A percentile compares a stretch with the other conserved stretches of the same genome.
Evolutionary conservation across 2,888 invertebrate genomes (phyloP).

Genomic region (Folsomia candida): DNA sequence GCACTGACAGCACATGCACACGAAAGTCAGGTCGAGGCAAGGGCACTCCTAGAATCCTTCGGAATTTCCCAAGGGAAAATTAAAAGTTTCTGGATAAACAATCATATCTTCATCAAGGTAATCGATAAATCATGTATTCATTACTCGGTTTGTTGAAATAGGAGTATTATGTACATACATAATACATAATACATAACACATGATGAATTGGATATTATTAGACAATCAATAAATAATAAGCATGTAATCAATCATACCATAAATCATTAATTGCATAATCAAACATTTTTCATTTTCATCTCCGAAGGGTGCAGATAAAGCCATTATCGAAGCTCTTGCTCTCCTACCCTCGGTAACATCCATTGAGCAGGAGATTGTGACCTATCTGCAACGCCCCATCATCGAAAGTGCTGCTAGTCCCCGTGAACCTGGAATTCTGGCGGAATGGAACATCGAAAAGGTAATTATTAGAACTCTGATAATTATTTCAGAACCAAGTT

Average conservation of each 20-base stretch:
- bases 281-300: too few species aligned
- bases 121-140: background rate
- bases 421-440: background rate
- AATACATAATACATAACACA: too few species aligned
- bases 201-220: background rate
- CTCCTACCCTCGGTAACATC: background rate
- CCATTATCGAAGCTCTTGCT: background rate
- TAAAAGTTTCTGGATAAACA: background rate
- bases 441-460: constrained; percentile 7
- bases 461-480: too few species aligned
- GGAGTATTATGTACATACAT: background rate
- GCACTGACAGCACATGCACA: background rate
- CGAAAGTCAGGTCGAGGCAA: background rate
- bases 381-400: background rate
- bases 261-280: too few species aligned
- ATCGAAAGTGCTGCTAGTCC: background rate
- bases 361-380: background rate
- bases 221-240: background rate
- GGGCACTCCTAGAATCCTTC: background rate
- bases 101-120: background rate
- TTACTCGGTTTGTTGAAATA: background rate
- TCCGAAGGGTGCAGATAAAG: background rate
- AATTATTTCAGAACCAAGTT: too few species aligned
- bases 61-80: background rate
- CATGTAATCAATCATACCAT: too few species aligned